These are phyloP conservation scores for Leptodactylus fallax DNA, from an alignment of 2,797 vertebrate species.

Conservation along the genomic window DNA sequence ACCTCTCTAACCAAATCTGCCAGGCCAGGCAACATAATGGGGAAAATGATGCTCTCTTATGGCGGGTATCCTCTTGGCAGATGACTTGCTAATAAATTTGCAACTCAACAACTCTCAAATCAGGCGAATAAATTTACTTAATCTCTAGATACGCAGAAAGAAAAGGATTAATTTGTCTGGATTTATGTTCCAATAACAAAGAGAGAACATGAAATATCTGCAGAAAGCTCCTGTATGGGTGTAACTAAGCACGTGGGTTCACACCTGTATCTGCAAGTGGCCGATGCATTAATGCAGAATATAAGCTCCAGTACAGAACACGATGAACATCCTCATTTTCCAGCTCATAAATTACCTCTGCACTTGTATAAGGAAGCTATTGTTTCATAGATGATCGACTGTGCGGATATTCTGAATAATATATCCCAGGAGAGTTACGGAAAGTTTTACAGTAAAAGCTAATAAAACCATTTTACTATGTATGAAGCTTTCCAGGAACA, in stretches of 20 bases:
- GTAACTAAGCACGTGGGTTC: neutral
- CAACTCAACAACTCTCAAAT: neutral
- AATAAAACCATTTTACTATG: constrained; percentile 7
- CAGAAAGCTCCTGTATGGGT: neutral
- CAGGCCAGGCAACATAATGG: neutral
- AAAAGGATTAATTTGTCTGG: neutral
- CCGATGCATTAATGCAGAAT: constrained; percentile 9
- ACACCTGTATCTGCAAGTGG: constrained; percentile 3
- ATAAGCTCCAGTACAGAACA: neutral
- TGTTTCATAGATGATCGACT: constrained; percentile 16
- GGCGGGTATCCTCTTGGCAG: neutral
- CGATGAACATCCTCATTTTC: neutral
- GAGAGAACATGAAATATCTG: neutral
- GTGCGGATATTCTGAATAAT: neutral
- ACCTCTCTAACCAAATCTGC: neutral
- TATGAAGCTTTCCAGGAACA: constrained; percentile 26
- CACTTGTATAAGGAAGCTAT: neutral
- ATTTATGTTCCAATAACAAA: neutral
- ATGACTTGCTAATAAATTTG: neutral
- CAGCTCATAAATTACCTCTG: constrained; percentile 9
- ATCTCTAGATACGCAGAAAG: neutral
- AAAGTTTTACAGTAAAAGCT: constrained; percentile 23
- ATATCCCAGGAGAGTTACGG: neutral
- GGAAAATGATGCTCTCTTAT: neutral
- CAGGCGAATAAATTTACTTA: neutral